Conservation (phyloP, 2,888 invertebrate species). For the Drosophila borealis region DNA sequence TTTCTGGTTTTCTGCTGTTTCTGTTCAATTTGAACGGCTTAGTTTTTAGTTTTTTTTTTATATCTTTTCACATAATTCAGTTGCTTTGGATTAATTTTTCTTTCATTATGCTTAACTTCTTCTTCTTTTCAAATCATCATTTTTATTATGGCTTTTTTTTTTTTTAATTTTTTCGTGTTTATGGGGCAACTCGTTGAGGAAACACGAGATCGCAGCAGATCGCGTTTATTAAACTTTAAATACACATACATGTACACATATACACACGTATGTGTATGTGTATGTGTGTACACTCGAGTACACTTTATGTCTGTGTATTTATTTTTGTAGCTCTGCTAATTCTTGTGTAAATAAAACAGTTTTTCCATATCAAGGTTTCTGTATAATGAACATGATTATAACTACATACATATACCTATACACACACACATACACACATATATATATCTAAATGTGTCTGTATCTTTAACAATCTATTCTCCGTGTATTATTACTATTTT, state of each 20-base stretch:
- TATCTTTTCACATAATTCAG: constrained; percentile 41
- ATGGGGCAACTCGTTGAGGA: constrained; percentile 40
- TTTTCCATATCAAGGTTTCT: constrained; percentile 57
- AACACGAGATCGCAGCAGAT: constrained; percentile 47
- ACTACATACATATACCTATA: constrained; percentile 7
- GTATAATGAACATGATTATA: constrained; percentile 26
- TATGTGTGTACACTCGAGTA: constrained; percentile 6
- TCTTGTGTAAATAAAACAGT: constrained; percentile 51
- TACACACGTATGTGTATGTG: background rate
- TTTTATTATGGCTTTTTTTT: constrained; percentile 18
- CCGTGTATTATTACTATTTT: constrained; percentile 26
- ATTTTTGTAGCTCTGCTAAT: constrained; percentile 50
- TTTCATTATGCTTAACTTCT: constrained; percentile 11
- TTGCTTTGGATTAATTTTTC: constrained; percentile 31
- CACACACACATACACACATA: too few species aligned
- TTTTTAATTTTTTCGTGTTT: constrained; percentile 25
- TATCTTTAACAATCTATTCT: too few species aligned
- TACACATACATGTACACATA: constrained; percentile 1
- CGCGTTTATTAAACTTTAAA: constrained; percentile 38
- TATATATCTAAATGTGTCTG: too few species aligned
- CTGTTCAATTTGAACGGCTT: constrained; percentile 53
- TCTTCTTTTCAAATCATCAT: constrained; percentile 4
- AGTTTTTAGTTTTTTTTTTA: constrained; percentile 37
- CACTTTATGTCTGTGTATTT: constrained; percentile 21
- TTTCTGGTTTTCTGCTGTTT: constrained; percentile 47